Evolutionary conservation across 2,888 invertebrate species (phyloP).

Genomic region (Stictocephala bisonia): DNA sequence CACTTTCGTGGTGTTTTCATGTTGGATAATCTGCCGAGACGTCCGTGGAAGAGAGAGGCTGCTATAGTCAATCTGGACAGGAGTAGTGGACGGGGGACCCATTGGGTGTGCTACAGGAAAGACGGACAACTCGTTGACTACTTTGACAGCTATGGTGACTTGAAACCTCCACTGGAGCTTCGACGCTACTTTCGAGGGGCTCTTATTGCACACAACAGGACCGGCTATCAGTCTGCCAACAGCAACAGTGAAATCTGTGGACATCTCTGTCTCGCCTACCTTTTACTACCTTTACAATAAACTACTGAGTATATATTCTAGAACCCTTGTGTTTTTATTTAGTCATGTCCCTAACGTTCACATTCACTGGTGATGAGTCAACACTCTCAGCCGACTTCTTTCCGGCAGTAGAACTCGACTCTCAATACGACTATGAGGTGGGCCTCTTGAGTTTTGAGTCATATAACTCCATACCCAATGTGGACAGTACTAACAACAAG

Average conservation of each 20-base stretch:
- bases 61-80: conserved; percentile 61
- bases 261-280: background rate
- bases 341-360: background rate
- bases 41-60: conserved; percentile 57
- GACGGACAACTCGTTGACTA: conserved; percentile 59
- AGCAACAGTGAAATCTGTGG: background rate
- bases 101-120: conserved; percentile 63
- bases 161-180: conserved; percentile 58
- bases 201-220: background rate
- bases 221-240: background rate
- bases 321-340: background rate
- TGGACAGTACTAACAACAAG: conserved; percentile 61
- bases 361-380: background rate
- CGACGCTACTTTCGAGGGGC: background rate
- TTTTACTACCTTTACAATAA: background rate
- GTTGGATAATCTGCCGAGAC: conserved; percentile 62
- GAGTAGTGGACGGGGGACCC: conserved; percentile 58
- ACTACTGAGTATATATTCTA: no score
- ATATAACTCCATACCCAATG: conserved; percentile 62
- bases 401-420: conserved; percentile 44
- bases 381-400: background rate
- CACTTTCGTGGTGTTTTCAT: conserved; percentile 61
- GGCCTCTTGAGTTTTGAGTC: conserved; percentile 61
- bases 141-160: conserved; percentile 62
- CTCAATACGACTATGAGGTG: conserved; percentile 57